Evolutionary conservation across 2,888 invertebrate genomes (phyloP).

Genomic region (Pterostichus madidus): DNA sequence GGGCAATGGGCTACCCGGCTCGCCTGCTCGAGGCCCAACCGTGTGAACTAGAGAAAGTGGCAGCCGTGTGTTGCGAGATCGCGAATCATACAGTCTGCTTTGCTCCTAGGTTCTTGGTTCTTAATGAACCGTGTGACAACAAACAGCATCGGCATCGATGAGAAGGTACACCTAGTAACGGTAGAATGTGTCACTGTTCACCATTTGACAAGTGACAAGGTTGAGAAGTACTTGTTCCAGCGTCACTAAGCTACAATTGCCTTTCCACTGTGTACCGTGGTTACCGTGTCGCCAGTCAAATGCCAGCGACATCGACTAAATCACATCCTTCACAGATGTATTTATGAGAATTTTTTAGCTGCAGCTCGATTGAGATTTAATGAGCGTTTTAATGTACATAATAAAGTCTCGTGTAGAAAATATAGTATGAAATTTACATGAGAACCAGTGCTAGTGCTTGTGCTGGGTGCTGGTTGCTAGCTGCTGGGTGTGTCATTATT

Average conservation of each 20-base stretch:
- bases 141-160: background rate
- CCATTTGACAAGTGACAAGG: slow-evolving; percentile 53
- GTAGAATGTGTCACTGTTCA: slow-evolving; percentile 35
- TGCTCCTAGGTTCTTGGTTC: too few relatives aligned
- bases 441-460: background rate
- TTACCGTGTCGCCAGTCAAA: slow-evolving; percentile 18
- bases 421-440: slow-evolving; percentile 61
- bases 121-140: too few relatives aligned
- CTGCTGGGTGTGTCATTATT: slow-evolving; percentile 60
- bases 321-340: slow-evolving; percentile 58
- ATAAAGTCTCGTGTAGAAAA: slow-evolving; percentile 61
- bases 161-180: background rate
- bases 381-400: slow-evolving; percentile 59
- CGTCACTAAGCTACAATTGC: background rate
- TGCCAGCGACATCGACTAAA: slow-evolving; percentile 40
- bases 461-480: too few relatives aligned
- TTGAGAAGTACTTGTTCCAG: slow-evolving; percentile 51
- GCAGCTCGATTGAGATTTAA: slow-evolving; percentile 59
- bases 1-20: slow-evolving; percentile 27
- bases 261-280: background rate
- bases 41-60: slow-evolving; percentile 75
- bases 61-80: slow-evolving; percentile 68
- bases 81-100: too few relatives aligned
- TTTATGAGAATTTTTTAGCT: slow-evolving; percentile 60
- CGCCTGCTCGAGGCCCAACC: slow-evolving; percentile 65